phyloP scores from a whole-genome alignment of 2,888 invertebrate genomes.

The Andrena trimmerana region DNA sequence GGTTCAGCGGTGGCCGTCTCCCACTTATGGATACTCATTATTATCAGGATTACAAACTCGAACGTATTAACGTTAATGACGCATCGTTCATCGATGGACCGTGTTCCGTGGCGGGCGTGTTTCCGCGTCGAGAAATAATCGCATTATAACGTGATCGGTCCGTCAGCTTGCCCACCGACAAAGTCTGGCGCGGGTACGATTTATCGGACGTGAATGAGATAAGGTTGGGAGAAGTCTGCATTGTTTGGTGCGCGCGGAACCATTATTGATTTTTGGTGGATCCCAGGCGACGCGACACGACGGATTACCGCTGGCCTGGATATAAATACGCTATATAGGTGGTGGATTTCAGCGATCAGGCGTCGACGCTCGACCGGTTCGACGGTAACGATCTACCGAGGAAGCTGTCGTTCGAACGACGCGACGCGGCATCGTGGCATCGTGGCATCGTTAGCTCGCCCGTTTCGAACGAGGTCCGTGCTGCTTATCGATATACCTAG shows the following conservation, averaged over 20 bases:
- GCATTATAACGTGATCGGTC: constrained; percentile 48
- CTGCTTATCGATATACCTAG: neutral
- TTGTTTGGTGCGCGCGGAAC: constrained; percentile 40
- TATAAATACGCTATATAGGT: constrained; percentile 9
- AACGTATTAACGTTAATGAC: constrained; percentile 63
- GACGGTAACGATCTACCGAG: neutral
- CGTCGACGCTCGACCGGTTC: neutral
- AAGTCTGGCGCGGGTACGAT: constrained; percentile 69
- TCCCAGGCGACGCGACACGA: constrained; percentile 32
- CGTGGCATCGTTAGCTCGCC: neutral
- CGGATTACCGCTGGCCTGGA: constrained; percentile 42
- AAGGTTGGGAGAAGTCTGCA: constrained; percentile 52
- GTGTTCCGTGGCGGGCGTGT: constrained; percentile 4
- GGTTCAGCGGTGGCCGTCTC: neutral
- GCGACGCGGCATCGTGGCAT: no score
- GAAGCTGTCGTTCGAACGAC: neutral
- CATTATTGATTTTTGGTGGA: constrained; percentile 54
- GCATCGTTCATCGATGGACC: constrained; percentile 25
- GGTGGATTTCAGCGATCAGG: neutral
- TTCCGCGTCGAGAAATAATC: constrained; percentile 62
- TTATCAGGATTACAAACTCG: constrained; percentile 62
- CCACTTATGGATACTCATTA: constrained; percentile 50
- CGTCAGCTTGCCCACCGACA: constrained; percentile 42
- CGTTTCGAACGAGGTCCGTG: neutral
- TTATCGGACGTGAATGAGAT: constrained; percentile 71